Base-by-base conservation (phyloP, 2,113 vertebrate genomes). In the Hippolais icterina region DNA sequence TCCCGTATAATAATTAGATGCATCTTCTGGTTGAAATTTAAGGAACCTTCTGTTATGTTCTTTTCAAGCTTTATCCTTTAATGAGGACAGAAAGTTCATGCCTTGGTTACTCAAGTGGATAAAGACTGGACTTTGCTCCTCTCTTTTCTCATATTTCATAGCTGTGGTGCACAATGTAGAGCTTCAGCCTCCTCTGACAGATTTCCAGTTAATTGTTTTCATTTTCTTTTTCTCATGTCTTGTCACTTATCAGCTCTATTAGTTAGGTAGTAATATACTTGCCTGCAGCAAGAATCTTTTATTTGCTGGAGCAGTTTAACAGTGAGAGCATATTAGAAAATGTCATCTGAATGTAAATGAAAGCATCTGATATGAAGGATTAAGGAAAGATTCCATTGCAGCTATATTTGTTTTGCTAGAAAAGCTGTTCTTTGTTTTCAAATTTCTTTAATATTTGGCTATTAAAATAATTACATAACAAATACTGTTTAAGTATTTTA, bases 151-250 rank as follows among this genome's bases (percentile, higher is more conserved):
- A 6, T 35, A 41, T 76, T 89, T 82, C n/a, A 18, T 82, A 53
- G 53, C 44, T 61, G n/a, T 59, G 15, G 15, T 78, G 25, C 33
- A 39, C 89, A 65, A 8, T 23, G 10, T 27, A 63, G 47, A 95
- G 31, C 53, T 90, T 90, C 47, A 76, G 63, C 50, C 77, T 92
- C 75, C 65, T 89, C 64, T 87, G 95, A 86, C 87, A 88, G 70
- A 59, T 90, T 87, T 90, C 37, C 66, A 79, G 79, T 89, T 93
- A 90, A 94, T 96, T 93, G 44, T 76, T 88, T 95, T 79, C 12
- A 16, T 91, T 92, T 95, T 96, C 82, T 88, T 87, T 78, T 93
- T 52, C 59, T 77, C 54, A 42, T 41, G 33, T 83, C 78, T 79
- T 85, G 70, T 87, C 71, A 91, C 44, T 93, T 95, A 42, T 1